Conservation (phyloP, 2,888 invertebrate genomes). For the Pogonocherus hispidulus region DNA sequence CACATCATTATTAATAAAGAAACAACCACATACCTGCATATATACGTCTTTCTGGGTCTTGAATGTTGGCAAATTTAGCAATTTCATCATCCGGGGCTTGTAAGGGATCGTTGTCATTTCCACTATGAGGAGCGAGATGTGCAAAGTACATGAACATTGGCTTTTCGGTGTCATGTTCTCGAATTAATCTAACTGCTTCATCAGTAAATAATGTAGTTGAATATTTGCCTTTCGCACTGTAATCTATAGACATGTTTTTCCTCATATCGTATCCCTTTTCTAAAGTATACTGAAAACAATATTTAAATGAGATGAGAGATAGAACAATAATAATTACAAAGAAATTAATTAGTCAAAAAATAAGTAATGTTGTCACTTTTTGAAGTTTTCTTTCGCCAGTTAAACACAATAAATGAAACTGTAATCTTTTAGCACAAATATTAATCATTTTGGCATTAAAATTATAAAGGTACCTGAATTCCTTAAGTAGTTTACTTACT, state of each 20-base stretch:
- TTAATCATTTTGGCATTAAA: too few species aligned
- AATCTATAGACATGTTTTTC: slow-evolving; percentile 72
- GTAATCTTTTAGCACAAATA: too few species aligned
- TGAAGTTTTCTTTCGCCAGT: too few species aligned
- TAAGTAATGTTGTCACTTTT: too few species aligned
- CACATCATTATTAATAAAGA: too few species aligned
- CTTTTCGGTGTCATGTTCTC: slow-evolving; percentile 68
- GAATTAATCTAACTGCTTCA: slow-evolving; percentile 75
- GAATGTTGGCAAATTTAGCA: slow-evolving; percentile 77
- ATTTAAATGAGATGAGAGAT: not conserved
- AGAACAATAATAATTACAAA: too few species aligned
- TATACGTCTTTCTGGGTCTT: slow-evolving; percentile 75
- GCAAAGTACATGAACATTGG: slow-evolving; percentile 81
- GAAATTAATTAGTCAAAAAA: too few species aligned
- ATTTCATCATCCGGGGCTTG: slow-evolving; percentile 83
- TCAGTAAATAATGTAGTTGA: slow-evolving; percentile 78
- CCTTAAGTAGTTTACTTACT: too few species aligned
- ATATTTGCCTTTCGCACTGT: slow-evolving; percentile 73
- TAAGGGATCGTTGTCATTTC: slow-evolving; percentile 74
- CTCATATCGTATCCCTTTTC: slow-evolving; percentile 75
- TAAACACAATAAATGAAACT: too few species aligned
- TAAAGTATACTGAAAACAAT: slow-evolving; percentile 62
- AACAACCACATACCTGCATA: slow-evolving; percentile 75
- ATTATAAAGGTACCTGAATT: too few species aligned
- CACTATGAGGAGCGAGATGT: slow-evolving; percentile 80